Evolutionary conservation across 2,113 vertebrate genomes (phyloP).

Genomic region (Microcebus lehilahytsara): DNA sequence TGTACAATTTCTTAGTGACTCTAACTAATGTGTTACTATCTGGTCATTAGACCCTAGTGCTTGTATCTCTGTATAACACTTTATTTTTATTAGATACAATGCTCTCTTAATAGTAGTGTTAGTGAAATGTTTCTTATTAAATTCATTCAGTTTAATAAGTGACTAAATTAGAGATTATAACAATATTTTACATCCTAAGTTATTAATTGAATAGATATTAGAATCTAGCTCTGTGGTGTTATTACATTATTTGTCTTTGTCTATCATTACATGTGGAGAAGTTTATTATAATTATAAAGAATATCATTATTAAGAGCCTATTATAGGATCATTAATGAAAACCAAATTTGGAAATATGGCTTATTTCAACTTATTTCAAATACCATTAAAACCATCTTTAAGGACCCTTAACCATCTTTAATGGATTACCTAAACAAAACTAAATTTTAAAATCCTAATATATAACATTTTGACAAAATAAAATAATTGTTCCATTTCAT

Average conservation of each 20-base stretch:
- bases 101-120: not conserved
- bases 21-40: not conserved
- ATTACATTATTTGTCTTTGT: not conserved
- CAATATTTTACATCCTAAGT: constrained; percentile 1
- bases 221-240: not conserved
- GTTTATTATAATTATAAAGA: constrained; percentile 7
- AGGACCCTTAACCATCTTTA: not conserved
- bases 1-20: not conserved
- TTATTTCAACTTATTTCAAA: constrained; percentile 34
- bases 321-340: constrained; percentile 1
- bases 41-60: not conserved
- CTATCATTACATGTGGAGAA: not conserved
- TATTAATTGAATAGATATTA: not conserved
- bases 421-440: not conserved
- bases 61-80: not conserved
- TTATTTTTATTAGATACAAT: not conserved
- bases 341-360: not conserved
- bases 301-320: not conserved
- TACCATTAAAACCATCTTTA: not conserved
- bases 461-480: not conserved
- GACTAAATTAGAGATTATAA: not conserved
- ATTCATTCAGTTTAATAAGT: not conserved
- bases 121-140: constrained; percentile 23
- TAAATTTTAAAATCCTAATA: not conserved
- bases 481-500: not conserved